These are phyloP conservation scores for Rhinichthys osculus DNA, from an alignment of 2,797 vertebrate genomes.

Conservation along the genomic window DNA sequence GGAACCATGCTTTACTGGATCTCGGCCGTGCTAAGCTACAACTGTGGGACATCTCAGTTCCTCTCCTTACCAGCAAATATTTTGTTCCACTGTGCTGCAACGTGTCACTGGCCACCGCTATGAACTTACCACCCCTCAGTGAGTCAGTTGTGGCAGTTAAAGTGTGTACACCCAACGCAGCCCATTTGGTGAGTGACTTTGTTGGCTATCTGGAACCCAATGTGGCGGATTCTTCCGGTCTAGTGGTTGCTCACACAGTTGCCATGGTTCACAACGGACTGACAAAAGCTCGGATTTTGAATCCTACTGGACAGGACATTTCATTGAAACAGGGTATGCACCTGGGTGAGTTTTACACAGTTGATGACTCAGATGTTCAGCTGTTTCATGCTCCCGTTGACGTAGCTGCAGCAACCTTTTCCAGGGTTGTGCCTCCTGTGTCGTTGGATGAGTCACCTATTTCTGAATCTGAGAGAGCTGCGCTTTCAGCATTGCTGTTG, in stretches of 20 bases:
- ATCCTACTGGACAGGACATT: slow-evolving; percentile 32
- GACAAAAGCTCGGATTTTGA: slow-evolving; percentile 19
- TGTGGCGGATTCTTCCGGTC: slow-evolving; percentile 17
- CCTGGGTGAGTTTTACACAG: slow-evolving; percentile 35
- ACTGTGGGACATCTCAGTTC: too few species aligned
- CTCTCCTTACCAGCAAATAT: slow-evolving; percentile 28
- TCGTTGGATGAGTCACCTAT: slow-evolving; percentile 7
- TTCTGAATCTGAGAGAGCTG: neutral
- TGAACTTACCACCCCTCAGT: neutral
- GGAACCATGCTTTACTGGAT: too few species aligned
- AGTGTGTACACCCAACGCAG: neutral
- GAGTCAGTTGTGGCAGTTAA: slow-evolving; percentile 28
- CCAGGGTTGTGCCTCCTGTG: neutral
- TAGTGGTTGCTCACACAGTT: slow-evolving; percentile 34
- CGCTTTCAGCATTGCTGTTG: neutral
- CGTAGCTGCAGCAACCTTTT: neutral
- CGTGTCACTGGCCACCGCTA: slow-evolving; percentile 1
- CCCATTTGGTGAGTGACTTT: neutral
- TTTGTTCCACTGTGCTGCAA: slow-evolving; percentile 47
- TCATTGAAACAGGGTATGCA: neutral
- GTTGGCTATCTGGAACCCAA: slow-evolving; percentile 48
- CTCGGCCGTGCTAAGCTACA: too few species aligned
- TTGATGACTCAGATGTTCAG: slow-evolving; percentile 12
- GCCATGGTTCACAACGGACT: slow-evolving; percentile 13
- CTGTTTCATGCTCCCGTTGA: neutral